Base-by-base conservation (phyloP, 2,888 invertebrate species). In the Ceriagrion tenellum region DNA sequence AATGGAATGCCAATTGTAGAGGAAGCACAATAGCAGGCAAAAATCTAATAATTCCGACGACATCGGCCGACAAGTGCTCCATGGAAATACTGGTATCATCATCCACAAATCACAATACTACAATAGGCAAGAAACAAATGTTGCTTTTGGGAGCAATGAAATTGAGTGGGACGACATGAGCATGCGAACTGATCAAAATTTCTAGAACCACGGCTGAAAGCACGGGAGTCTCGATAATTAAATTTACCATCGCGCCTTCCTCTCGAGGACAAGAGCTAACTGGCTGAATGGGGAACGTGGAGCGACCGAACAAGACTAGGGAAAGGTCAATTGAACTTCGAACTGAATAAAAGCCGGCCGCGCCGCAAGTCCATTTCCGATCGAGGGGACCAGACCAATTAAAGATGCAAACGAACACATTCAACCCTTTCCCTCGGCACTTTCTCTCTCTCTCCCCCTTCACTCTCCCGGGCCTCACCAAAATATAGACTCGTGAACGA, bases 341-440 rank as follows among this genome's bases (percentile, higher is more conserved):
- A 81, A 81, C 81, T 35, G 81, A 35, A 81, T 81, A 35, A 81
- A 81, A 35, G 35, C 81, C 81, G 3, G 81, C 35, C 12, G 81
- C 30, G 81, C 30, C 47, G 47, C 47, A 47, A 47, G 47, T 47
- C 81, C 81, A 81, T 81, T 69, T 81, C 81, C 81, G 81, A 35
- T 81, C 81, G 13, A 13, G 26, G 35, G 16, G 81, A 35, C 16
- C 81, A 35, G 30, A 35, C 6, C 81, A 35, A 81, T 81, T 81
- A 81, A 81, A 81, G 81, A 81, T 81, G 81, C 81, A 81, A 81
- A 81, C 81, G 81, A 81, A 81, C 81, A 16, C 74, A 18, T 8
- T 18, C 81, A 81, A 30, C 16, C 8, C 81, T n/a, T 30, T 81
- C 35, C 81, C 26, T 20, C 2, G 13, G 1, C 26, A 69, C 69